Evolutionary conservation across 2,113 vertebrate genomes (phyloP), one percentile per base, ranked within the genome.

Genomic region (Gadus chalcogrammus): DNA sequence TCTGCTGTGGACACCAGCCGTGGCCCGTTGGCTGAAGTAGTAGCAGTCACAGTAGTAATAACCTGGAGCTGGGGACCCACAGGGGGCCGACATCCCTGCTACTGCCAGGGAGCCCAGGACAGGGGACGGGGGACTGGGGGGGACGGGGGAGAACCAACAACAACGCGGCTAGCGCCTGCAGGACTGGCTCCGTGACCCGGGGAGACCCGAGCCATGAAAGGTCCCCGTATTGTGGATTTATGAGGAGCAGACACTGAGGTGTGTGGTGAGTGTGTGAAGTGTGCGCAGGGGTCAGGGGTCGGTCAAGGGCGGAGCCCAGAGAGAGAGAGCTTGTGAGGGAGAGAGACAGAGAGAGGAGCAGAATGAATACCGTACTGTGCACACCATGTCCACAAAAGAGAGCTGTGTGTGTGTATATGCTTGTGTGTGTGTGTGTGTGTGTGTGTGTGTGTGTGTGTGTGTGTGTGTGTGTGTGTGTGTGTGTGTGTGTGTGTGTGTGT

Each of bases 221-320:
- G 55, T n/a, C 55, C 55, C 75, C 79, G 74, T 69, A 71, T 42
- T 68, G 65, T 65, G 72, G 74, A 85, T 86, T 85, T 85, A 76
- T 58, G 69, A 75, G 15, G 6, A 70, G 28, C 65, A 73, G 82
- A 86, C 87, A 78, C 61, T 1, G 85, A 87, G 83, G 79, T 84
- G 85, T 78, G 75, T 67, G 77, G 81, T n/a, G 72, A 27, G 66
- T 68, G 66, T 68, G 79, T 88, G 80, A 82, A 85, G 82, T 87
- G 84, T 88, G 88, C 82, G 79, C 84, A 85, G 78, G 84, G 85
- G 88, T 89, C 87, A 85, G 79, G 67, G 74, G 86, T 84, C 11
- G 74, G 84, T 72, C 75, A 64, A 65, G 79, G 48, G 72, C 58
- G 73, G 76, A 67, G 66, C 31, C 31, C 3, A 31, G 31, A 35